These are phyloP conservation scores for Camponotus vicinus DNA, from an alignment of 1,140 invertebrate species.

Conservation along the genomic window DNA sequence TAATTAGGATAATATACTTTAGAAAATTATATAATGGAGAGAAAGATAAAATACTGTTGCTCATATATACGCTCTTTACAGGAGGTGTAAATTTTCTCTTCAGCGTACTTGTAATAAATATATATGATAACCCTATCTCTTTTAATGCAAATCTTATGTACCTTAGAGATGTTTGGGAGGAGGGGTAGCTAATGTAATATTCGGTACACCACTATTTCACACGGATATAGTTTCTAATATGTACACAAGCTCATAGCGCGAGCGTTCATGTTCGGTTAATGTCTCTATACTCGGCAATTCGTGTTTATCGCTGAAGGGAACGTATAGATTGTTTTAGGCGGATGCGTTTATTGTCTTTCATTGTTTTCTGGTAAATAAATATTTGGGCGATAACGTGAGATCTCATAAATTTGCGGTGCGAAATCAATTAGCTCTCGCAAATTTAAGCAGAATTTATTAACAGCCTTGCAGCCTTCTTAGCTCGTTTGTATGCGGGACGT, in stretches of 20 bases:
- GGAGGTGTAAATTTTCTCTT: neutral
- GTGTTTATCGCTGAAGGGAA: constrained; percentile 49
- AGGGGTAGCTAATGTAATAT: constrained; percentile 30
- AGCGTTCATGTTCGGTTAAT: constrained; percentile 42
- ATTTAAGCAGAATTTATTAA: constrained; percentile 40
- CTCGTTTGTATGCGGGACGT: constrained; percentile 16
- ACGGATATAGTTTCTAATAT: constrained; percentile 53
- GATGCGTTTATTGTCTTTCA: constrained; percentile 37
- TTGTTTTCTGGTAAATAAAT: constrained; percentile 41
- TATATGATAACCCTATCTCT: neutral
- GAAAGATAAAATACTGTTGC: neutral
- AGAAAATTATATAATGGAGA: neutral
- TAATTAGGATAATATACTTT: neutral
- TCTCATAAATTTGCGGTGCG: constrained; percentile 49
- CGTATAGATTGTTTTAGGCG: constrained; percentile 49
- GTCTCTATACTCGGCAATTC: constrained; percentile 45
- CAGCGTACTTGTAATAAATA: neutral
- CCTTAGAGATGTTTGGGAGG: neutral
- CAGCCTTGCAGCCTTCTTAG: neutral
- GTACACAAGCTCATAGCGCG: constrained; percentile 38
- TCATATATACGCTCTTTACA: neutral
- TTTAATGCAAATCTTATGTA: neutral
- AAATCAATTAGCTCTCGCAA: constrained; percentile 47
- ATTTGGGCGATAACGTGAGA: constrained; percentile 38
- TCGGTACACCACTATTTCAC: constrained; percentile 20